phyloP scores from a whole-genome alignment of 2,797 vertebrate genomes.

The Enteromius radiatus region DNA sequence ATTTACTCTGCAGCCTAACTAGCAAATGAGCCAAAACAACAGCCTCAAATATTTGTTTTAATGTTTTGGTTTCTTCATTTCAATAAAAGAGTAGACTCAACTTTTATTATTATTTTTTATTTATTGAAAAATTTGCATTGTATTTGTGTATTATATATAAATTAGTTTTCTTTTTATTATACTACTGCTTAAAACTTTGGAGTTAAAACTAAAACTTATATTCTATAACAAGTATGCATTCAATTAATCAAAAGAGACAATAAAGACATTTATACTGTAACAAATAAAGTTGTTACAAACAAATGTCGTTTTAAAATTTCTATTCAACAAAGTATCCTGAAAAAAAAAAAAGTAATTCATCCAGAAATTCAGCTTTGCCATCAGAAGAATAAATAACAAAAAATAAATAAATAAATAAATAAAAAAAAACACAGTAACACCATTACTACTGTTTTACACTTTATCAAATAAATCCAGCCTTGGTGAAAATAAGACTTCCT shows the following conservation, averaged over 20 bases:
- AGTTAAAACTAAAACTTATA: background rate
- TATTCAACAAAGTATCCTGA: too few species aligned
- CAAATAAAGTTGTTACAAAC: too few species aligned
- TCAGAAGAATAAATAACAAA: background rate
- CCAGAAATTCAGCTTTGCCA: background rate
- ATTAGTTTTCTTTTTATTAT: too few species aligned
- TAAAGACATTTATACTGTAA: background rate
- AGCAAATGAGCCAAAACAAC: background rate
- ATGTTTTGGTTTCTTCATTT: background rate
- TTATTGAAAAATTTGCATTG: background rate
- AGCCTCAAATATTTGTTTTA: background rate
- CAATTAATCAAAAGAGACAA: background rate
- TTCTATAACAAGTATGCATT: background rate
- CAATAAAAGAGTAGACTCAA: background rate
- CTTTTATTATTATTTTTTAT: background rate
- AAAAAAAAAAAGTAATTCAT: too few species aligned
- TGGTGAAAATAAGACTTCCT: background rate
- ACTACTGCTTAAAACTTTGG: too few species aligned
- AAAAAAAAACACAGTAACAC: background rate
- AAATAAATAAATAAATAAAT: too few species aligned
- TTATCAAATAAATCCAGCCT: background rate
- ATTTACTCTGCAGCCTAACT: background rate
- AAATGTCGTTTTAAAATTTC: too few species aligned
- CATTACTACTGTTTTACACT: background rate
- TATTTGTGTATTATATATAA: background rate